phyloP scores from a whole-genome alignment of 1,140 invertebrate genomes.

The Meloidogyne floridensis region DNA sequence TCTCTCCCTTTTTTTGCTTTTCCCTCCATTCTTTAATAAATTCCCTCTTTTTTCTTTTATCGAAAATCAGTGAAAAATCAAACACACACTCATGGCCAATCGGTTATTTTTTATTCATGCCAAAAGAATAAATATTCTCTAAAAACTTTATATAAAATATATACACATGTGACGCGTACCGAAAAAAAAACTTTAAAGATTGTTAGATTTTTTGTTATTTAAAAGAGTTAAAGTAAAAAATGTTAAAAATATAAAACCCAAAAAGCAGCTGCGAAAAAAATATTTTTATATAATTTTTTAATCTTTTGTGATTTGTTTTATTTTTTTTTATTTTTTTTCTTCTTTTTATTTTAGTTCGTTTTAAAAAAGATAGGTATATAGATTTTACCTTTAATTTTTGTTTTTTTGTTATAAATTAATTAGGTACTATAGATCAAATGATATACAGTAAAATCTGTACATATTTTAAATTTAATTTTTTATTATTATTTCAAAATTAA shows the following conservation, averaged over 20 bases:
- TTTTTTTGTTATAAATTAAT: too few species aligned
- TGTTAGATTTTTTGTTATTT: neutral
- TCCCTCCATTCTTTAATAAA: neutral
- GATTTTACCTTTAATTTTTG: too few species aligned
- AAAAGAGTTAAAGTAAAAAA: neutral
- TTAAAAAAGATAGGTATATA: neutral
- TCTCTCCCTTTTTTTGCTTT: neutral
- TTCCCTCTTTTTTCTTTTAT: neutral
- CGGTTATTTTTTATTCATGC: neutral
- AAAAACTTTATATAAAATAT: neutral
- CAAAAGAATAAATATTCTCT: neutral
- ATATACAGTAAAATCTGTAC: too few species aligned
- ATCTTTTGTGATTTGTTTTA: neutral
- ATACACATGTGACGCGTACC: neutral
- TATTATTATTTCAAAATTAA: too few species aligned
- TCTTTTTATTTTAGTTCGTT: neutral
- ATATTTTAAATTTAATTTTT: too few species aligned
- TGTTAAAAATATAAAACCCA: neutral
- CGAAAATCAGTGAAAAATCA: neutral
- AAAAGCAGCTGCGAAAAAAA: slow-evolving; percentile 8
- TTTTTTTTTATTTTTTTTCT: neutral
- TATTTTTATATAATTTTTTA: neutral
- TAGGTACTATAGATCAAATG: too few species aligned
- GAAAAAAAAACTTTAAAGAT: neutral
- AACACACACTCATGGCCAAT: neutral